These are phyloP conservation scores for Apis dorsata DNA, from an alignment of 1,140 invertebrate genomes.

Conservation along the genomic window DNA sequence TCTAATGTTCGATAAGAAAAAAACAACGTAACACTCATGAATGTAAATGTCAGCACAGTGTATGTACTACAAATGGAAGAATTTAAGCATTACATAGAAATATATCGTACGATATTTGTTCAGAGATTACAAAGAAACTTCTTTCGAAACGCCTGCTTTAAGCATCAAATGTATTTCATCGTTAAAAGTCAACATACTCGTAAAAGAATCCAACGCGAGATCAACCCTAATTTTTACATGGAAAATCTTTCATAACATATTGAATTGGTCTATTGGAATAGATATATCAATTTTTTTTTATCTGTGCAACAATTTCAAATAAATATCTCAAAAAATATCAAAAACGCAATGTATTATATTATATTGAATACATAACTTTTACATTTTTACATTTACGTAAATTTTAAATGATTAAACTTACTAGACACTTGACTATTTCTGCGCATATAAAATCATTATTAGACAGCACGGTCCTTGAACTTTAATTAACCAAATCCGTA, in stretches of 20 bases:
- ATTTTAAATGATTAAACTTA: too few relatives aligned
- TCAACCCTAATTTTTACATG: background rate
- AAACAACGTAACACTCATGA: background rate
- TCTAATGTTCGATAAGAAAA: background rate
- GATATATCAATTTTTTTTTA: too few relatives aligned
- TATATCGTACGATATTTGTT: conserved; percentile 19
- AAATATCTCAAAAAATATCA: too few relatives aligned
- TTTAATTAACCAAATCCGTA: background rate
- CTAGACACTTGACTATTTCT: too few relatives aligned
- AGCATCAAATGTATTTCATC: too few relatives aligned
- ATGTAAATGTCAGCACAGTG: background rate
- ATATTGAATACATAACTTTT: too few relatives aligned
- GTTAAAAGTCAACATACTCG: too few relatives aligned
- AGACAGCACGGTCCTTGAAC: background rate
- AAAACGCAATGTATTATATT: too few relatives aligned
- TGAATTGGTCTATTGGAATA: too few relatives aligned
- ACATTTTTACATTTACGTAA: too few relatives aligned
- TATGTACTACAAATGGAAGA: conserved; percentile 16
- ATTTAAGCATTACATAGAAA: background rate
- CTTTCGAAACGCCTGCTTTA: conserved; percentile 9
- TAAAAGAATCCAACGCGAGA: background rate
- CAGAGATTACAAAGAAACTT: conserved; percentile 25
- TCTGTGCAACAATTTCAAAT: too few relatives aligned
- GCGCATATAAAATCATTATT: background rate
- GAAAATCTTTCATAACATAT: too few relatives aligned